These are phyloP conservation scores for Melangyna quadrimaculata DNA, from an alignment of 2,888 invertebrate species.

Conservation along the genomic window DNA sequence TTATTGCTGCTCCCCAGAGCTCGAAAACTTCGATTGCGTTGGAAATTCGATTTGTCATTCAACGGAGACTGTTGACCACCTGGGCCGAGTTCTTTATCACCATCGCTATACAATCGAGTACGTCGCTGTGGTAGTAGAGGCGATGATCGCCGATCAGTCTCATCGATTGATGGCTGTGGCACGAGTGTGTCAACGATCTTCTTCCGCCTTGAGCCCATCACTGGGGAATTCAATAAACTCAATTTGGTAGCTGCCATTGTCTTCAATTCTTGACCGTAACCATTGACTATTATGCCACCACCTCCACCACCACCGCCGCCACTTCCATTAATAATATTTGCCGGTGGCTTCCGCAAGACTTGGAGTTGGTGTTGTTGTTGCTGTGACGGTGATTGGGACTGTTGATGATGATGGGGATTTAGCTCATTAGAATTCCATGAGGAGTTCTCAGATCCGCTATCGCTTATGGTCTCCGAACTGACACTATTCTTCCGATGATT, in stretches of 20 bases:
- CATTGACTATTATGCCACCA: conserved; percentile 41
- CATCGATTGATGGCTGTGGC: conserved; percentile 65
- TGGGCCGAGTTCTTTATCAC: conserved; percentile 71
- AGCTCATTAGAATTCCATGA: conserved; percentile 75
- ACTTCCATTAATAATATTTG: conserved; percentile 55
- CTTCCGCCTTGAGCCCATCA: conserved; percentile 65
- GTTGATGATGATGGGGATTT: conserved; percentile 33
- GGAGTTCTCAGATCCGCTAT: conserved; percentile 80
- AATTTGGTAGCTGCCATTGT: conserved; percentile 57
- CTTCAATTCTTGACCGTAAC: conserved; percentile 59
- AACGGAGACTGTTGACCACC: conserved; percentile 46
- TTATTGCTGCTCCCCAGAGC: conserved; percentile 63
- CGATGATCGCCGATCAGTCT: conserved; percentile 65
- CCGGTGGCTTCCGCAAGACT: conserved; percentile 54
- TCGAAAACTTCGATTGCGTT: conserved; percentile 73
- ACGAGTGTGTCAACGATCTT: conserved; percentile 69
- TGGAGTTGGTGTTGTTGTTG: conserved; percentile 38
- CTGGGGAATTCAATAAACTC: conserved; percentile 60
- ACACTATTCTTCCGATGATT: conserved; percentile 79
- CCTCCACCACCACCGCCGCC: conserved; percentile 31
- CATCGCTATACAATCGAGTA: conserved; percentile 74
- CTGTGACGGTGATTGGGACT: background rate
- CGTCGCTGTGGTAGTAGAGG: conserved; percentile 61
- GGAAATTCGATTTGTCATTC: conserved; percentile 65
- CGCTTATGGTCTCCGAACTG: conserved; percentile 80